Conservation (phyloP, 1,140 invertebrate species). For the Ceratina calcarata region DNA sequence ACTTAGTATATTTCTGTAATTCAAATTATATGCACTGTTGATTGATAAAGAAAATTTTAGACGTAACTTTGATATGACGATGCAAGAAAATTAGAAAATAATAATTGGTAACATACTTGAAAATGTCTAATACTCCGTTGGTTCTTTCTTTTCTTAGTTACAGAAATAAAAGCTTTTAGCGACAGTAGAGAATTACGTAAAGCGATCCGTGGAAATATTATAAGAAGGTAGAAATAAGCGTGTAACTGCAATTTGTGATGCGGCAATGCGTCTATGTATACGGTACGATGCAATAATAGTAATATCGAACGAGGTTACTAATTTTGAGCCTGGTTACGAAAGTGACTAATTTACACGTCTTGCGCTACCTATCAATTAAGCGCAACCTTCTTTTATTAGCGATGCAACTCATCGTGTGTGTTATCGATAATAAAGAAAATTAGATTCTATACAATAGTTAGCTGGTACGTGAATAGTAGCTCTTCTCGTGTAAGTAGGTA, state of each 20-base stretch:
- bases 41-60: too few species aligned
- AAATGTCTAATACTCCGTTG: too few species aligned
- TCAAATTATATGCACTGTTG: too few species aligned
- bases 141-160: too few species aligned
- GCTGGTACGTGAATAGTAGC: background rate
- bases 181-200: conserved; percentile 6
- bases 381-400: background rate
- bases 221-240: conserved; percentile 23
- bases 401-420: background rate
- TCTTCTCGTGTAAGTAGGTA: background rate
- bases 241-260: conserved; percentile 10
- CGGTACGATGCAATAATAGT: conserved; percentile 17
- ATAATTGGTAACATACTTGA: too few species aligned
- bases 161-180: background rate
- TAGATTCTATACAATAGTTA: background rate
- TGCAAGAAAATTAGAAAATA: too few species aligned
- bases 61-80: too few species aligned
- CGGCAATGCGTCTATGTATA: background rate
- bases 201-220: conserved; percentile 17
- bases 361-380: background rate
- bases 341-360: background rate
- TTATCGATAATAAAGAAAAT: background rate
- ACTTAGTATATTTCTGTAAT: too few species aligned
- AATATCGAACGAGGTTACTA: conserved; percentile 8
- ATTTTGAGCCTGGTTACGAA: background rate